These are phyloP conservation scores for Catharus minimus DNA, from an alignment of 2,113 vertebrate species.

Conservation along the genomic window DNA sequence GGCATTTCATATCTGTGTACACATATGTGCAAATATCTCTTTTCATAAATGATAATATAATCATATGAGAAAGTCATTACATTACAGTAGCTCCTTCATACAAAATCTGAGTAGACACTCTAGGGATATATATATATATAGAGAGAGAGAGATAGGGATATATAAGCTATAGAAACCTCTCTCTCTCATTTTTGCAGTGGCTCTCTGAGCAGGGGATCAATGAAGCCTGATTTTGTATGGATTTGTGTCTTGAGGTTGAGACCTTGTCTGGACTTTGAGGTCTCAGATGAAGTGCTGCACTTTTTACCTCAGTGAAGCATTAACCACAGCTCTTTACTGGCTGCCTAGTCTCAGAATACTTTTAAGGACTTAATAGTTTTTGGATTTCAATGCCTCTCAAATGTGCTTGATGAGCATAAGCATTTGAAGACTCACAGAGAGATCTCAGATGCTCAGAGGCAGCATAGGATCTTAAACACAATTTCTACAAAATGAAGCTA, in stretches of 20 bases:
- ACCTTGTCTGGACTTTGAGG: not conserved
- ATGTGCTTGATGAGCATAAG: not conserved
- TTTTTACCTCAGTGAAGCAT: slow-evolving; percentile 18
- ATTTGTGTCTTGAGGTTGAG: slow-evolving; percentile 39
- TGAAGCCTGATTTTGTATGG: slow-evolving; percentile 12
- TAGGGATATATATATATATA: not conserved
- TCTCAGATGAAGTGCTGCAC: not conserved
- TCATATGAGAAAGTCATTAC: not conserved
- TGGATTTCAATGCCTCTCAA: not conserved
- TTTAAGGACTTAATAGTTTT: not conserved
- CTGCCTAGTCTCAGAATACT: not conserved
- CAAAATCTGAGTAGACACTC: not conserved
- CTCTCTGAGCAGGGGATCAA: slow-evolving; percentile 6
- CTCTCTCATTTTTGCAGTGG: not conserved
- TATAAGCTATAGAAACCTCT: not conserved
- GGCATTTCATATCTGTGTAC: not conserved
- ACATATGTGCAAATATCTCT: not conserved
- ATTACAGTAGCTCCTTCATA: not conserved
- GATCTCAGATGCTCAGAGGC: not conserved
- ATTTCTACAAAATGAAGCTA: not conserved
- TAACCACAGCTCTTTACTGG: not conserved
- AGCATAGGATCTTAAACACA: not conserved
- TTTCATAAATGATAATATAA: not conserved
- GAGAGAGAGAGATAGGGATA: not conserved
- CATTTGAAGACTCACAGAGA: not conserved